phyloP scores from a whole-genome alignment of 2,888 invertebrate species.

The Torymus aiolomorphi region DNA sequence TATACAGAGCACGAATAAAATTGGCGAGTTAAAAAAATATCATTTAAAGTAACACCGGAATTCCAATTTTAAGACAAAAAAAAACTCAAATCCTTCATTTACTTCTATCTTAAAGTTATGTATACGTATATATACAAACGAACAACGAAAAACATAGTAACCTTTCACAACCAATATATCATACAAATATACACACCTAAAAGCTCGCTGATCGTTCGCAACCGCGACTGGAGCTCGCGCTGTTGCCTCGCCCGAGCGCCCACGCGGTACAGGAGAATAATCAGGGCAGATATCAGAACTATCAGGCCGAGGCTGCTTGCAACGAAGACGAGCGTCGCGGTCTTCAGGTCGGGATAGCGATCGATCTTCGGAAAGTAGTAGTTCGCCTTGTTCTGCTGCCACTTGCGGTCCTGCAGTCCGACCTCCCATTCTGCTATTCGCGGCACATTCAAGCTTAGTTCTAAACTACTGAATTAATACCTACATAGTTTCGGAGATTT shows the following conservation, averaged over 20 bases:
- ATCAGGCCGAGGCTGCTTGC: constrained; percentile 81
- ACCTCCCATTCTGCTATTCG: constrained; percentile 77
- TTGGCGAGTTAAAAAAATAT: too few species aligned
- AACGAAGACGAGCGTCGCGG: constrained; percentile 81
- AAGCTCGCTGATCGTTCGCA: constrained; percentile 83
- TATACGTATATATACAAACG: too few species aligned
- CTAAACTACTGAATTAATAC: too few species aligned
- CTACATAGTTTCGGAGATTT: too few species aligned
- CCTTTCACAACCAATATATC: not conserved
- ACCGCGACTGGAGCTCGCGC: constrained; percentile 81
- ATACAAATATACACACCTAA: constrained; percentile 76
- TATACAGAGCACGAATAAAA: too few species aligned
- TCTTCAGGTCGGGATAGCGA: constrained; percentile 81
- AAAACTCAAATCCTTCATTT: too few species aligned
- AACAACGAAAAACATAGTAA: too few species aligned
- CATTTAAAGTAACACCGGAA: too few species aligned
- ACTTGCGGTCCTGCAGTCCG: constrained; percentile 78
- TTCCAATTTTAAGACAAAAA: too few species aligned
- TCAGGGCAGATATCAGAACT: constrained; percentile 80
- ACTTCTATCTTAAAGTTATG: too few species aligned
- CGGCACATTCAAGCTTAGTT: too few species aligned
- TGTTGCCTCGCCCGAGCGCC: constrained; percentile 80
- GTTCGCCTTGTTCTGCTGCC: constrained; percentile 83
- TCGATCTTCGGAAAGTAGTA: constrained; percentile 85
- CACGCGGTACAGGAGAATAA: constrained; percentile 81